phyloP scores from a whole-genome alignment of 2,113 vertebrate genomes.

The Gorsachius goisagi region DNA sequence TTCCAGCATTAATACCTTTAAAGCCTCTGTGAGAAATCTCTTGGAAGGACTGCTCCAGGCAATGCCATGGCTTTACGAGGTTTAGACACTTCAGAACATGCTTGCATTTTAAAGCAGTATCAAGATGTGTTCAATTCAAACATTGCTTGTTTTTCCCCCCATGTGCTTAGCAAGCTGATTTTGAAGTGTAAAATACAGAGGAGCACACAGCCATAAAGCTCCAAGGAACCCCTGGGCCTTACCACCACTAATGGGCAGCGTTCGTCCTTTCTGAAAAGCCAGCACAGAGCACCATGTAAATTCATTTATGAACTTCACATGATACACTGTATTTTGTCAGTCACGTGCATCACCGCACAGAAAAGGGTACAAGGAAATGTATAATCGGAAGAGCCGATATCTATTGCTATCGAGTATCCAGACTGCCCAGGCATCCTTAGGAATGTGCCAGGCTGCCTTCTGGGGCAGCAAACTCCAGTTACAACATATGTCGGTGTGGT shows the following conservation, averaged over 20 bases:
- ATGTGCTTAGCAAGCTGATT: not conserved
- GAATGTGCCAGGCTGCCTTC: constrained; percentile 25
- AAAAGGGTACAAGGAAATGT: not conserved
- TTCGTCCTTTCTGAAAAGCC: not conserved
- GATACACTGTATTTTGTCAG: not conserved
- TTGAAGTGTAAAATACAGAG: not conserved
- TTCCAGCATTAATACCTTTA: constrained; percentile 42
- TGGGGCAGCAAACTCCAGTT: not conserved
- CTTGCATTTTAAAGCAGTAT: not conserved
- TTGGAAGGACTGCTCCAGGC: not conserved
- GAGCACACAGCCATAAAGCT: not conserved
- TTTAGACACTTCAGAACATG: not conserved
- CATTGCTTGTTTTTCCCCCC: not conserved
- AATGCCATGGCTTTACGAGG: not conserved
- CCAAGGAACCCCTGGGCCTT: not conserved
- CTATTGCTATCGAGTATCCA: not conserved
- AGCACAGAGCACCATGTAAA: fast-evolving
- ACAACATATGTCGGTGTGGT: constrained; percentile 27
- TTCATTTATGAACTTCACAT: not conserved
- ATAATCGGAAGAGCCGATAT: not conserved
- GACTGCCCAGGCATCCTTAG: constrained; percentile 3
- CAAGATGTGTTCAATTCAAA: not conserved
- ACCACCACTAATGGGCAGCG: not conserved
- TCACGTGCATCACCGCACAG: not conserved
- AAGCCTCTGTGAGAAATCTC: constrained; percentile 46